Evolutionary conservation across 37 sponge, comb jelly and placozoan species (phyloP).

Genomic region (Agelas oroides): DNA sequence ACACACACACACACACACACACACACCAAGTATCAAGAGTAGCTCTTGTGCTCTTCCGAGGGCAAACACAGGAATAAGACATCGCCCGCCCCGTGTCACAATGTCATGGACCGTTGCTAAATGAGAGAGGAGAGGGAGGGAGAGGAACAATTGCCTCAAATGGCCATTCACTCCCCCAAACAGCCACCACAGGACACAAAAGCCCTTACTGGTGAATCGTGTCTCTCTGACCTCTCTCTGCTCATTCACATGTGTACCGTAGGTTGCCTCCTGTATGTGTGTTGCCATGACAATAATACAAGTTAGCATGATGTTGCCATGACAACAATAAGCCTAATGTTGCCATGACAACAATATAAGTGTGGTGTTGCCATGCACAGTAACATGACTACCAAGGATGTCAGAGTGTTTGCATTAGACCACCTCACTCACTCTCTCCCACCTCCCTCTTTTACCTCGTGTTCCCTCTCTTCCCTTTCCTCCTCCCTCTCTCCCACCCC

Average conservation of each 20-base stretch:
- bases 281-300: too few relatives aligned
- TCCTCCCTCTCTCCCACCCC: too few relatives aligned
- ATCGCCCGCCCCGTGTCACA: slow-evolving; percentile 95
- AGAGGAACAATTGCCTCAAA: not conserved
- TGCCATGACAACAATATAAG: too few relatives aligned
- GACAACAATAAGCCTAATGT: too few relatives aligned
- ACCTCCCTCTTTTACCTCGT: too few relatives aligned
- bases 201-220: slow-evolving; percentile 82
- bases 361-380: too few relatives aligned
- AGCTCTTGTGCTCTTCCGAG: slow-evolving; percentile 98
- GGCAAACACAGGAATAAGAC: slow-evolving; percentile 99
- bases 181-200: not conserved
- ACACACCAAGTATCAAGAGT: slow-evolving; percentile 86
- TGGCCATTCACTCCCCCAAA: not conserved
- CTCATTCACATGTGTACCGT: slow-evolving; percentile 95
- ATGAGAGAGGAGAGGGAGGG: not conserved
- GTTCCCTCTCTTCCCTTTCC: too few relatives aligned
- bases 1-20: too few relatives aligned
- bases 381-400: too few relatives aligned
- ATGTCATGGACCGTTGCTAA: slow-evolving; percentile 90
- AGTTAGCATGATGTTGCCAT: not conserved
- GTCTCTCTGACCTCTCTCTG: slow-evolving; percentile 89
- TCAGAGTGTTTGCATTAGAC: too few relatives aligned
- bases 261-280: slow-evolving; percentile 86
- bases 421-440: too few relatives aligned